phyloP scores from a whole-genome alignment of 2,797 vertebrate species.

The Chaetodon trifasciatus region DNA sequence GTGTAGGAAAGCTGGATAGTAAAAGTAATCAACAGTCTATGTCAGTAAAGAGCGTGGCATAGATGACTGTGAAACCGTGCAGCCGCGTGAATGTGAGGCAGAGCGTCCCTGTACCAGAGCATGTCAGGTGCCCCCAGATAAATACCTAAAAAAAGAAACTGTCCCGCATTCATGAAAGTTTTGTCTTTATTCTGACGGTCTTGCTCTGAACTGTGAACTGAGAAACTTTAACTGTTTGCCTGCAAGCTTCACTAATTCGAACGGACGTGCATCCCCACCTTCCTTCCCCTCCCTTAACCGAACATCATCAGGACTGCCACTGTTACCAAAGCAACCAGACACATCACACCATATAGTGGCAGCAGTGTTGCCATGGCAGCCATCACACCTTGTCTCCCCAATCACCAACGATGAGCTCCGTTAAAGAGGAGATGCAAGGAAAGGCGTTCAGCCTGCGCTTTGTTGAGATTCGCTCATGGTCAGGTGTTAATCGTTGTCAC shows the following conservation, averaged over 20 bases:
- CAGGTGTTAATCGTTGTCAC: neutral
- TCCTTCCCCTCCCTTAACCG: neutral
- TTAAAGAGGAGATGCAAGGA: conserved; percentile 12
- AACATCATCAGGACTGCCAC: conserved; percentile 35
- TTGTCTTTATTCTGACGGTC: neutral
- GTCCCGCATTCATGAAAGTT: neutral
- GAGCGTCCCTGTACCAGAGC: neutral
- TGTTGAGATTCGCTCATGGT: conserved; percentile 19
- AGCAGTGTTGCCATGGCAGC: conserved; percentile 73
- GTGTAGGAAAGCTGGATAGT: neutral
- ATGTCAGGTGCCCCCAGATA: conserved; percentile 6
- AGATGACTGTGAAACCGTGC: conserved; percentile 7
- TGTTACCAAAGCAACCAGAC: conserved; percentile 70
- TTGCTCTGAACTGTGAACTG: neutral
- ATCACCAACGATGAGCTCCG: conserved; percentile 43
- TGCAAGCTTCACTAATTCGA: neutral
- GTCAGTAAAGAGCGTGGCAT: neutral
- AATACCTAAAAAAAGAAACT: neutral
- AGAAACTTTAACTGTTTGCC: conserved; percentile 15
- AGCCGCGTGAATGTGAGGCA: conserved; percentile 17
- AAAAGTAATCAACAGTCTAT: neutral
- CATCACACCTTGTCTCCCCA: conserved; percentile 72
- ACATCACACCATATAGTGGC: conserved; percentile 55
- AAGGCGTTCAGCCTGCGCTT: neutral
- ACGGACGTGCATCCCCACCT: neutral